Base-by-base conservation (phyloP, 2,113 vertebrate species). In the Podarcis cretensis region DNA sequence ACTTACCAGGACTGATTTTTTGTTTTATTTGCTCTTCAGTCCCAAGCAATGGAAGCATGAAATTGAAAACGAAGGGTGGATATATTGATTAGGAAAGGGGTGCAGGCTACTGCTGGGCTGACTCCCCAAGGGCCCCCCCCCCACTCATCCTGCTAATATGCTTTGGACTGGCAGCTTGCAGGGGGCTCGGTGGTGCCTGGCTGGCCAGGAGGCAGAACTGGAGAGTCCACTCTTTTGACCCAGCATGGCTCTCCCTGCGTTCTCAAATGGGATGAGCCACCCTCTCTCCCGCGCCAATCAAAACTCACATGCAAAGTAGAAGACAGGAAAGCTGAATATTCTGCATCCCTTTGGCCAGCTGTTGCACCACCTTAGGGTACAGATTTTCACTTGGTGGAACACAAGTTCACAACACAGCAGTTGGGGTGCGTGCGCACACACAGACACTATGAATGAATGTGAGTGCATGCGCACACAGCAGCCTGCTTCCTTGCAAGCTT, bases 1-100 rank as follows among this genome's bases (percentile, higher is more conserved):
- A 86, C 92, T 95, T 92, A 94, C 91, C 92, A 75, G 57, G 16
- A 7, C 59, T 0, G 5, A 82, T 88, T 88, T 92, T 92, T 87
- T 0, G 59, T 5, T 88, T 92, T 94, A 87, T 75, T 54, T 68
- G 73, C 87, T 78, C 90, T 95, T 93, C 80, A 57, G 88, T 89
- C 87, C 90, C 89, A 85, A 90, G 81, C 16, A 37, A 83, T 9
- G 89, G 57, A 84, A 83, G 85, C 92, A 84, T 69, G 81, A 78
- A 89, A 88, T 89, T 43, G 30, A 63, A 88, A 83, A 92, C 9
- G 85, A 30, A 87, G 25, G 18, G 18, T 4, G 3, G 5, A 74
- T 73, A 83, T 3, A 2, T 30, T 54, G 48, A 54, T 66, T 57
- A 35, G 57, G 13, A 43, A 40, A 82, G 21, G 10, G 32, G 8